Base-by-base conservation (phyloP, 2,888 invertebrate species). In the Malthinus seriepunctatus region DNA sequence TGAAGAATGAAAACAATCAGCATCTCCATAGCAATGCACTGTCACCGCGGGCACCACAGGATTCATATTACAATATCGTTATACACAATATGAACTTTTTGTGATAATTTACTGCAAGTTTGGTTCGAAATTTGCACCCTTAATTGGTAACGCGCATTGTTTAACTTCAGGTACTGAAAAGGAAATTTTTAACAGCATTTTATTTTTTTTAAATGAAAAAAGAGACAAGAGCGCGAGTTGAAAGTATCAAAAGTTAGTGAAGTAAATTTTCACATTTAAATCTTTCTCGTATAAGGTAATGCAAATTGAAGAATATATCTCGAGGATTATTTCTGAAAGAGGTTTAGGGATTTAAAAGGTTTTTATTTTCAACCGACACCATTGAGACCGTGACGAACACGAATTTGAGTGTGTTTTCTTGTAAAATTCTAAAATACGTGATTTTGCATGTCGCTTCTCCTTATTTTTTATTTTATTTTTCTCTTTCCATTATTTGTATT, bases 11-110 rank as follows among this genome's bases (percentile, higher is more conserved):
- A 69, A 64, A 69, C 67, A 69, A 69, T 69, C 66, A 63, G 66
- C 64, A 67, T 69, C 67, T 63, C 67, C 67, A 67, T 67, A 63
- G 67, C 63, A 64, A 67, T 68, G 67, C 66, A 68, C 64, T 64
- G 64, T 65, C 64, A 64, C 67, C 63, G 67, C 65, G 63, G 65
- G 68, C 68, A 64, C 64, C 64, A 23, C 23, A 58, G 59, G 66
- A 63, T 63, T 63, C 54, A 51, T 54, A 63, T 60, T 60, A 65
- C 59, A 62, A 63, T 63, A 62, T 63, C 53, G 62, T 61, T 60
- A 62, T 48, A 51, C 38, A 60, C 60, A 62, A 64, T 56, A 55
- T 52, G 59, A 47, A 62, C 60, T 67, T 65, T 67, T 65, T 63
- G 60, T 52, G 63, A 64, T 63, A 56, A 54, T 54, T 57, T 38